Base-by-base conservation (phyloP, 2,888 invertebrate genomes). In the Stratiomys singularior region DNA sequence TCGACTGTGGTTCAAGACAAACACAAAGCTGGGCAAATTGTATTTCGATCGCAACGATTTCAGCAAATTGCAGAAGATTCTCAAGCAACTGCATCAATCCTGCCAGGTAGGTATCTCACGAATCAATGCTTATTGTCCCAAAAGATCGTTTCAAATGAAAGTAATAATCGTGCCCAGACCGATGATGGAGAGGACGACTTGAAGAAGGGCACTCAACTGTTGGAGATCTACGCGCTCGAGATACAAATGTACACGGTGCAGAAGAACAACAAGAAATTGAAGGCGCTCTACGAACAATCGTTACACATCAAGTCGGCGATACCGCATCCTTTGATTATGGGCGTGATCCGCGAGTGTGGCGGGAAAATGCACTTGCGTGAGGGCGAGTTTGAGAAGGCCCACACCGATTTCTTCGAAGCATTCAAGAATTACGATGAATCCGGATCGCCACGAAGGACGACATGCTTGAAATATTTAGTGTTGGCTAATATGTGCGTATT, bases 221-320 rank as follows among this genome's bases (percentile, higher is more conserved):
- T 99, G 77, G 99, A 99, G 89, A 99, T 99, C 80, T 99, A 99
- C 86, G 99, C 99, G 0, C 88, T 99, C 81, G 99, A 99, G 90
- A 99, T 99, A 83, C 99, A 99, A 89, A 99, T 99, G 99, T 98
- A 99, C 87, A 99, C 99, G 0, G 97, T 97, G 78, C 99, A 99
- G 89, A 99, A 99, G 86, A 99, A 99, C 86, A 99, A 99, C 86
- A 99, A 99, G 87, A 97, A 98, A 87, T 87, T 98, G 47, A 97
- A 97, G 88, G 94, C 96, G 0, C 89, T 99, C 15, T 99, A 99
- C 85, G 99, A 99, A 87, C 98, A 99, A 86, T 98, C 98, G 0
- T 89, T 99, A 81, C 97, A 98, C 87, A 99, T 99, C 82, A 99
- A 99, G 87, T 98, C 98, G 56, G 99, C 99, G 72, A 99, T 99